These are phyloP conservation scores for Chionis minor DNA, from an alignment of 2,113 vertebrate genomes.

Conservation along the genomic window DNA sequence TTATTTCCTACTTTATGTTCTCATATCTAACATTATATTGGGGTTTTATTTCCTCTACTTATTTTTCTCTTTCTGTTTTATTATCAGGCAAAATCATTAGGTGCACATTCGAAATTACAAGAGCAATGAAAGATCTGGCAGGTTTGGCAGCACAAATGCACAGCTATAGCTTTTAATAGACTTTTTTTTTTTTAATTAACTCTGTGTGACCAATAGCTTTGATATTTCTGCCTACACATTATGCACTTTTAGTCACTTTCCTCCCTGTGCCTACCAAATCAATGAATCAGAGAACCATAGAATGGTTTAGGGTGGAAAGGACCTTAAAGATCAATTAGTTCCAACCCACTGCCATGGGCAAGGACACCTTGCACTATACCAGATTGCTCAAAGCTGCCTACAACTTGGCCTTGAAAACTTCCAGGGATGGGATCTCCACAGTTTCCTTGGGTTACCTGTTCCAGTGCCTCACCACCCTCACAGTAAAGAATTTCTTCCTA, in stretches of 20 bases:
- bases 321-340: too few relatives aligned
- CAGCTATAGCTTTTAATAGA: not conserved
- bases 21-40: not conserved
- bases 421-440: too few relatives aligned
- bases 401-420: too few relatives aligned
- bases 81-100: not conserved
- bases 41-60: not conserved
- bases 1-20: not conserved
- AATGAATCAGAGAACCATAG: too few relatives aligned
- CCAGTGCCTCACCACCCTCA: too few relatives aligned
- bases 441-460: too few relatives aligned
- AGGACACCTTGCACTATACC: too few relatives aligned
- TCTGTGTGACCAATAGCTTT: not conserved
- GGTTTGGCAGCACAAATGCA: not conserved
- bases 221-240: not conserved
- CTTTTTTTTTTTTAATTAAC: not conserved
- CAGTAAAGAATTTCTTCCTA: too few relatives aligned
- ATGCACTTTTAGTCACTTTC: not conserved
- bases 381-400: too few relatives aligned
- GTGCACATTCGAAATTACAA: not conserved
- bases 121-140: not conserved
- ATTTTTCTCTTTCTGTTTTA: not conserved
- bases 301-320: too few relatives aligned
- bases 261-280: not conserved
- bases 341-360: too few relatives aligned